Conservation (phyloP, 2,797 vertebrate genomes). For the Holocentrus rufus region DNA sequence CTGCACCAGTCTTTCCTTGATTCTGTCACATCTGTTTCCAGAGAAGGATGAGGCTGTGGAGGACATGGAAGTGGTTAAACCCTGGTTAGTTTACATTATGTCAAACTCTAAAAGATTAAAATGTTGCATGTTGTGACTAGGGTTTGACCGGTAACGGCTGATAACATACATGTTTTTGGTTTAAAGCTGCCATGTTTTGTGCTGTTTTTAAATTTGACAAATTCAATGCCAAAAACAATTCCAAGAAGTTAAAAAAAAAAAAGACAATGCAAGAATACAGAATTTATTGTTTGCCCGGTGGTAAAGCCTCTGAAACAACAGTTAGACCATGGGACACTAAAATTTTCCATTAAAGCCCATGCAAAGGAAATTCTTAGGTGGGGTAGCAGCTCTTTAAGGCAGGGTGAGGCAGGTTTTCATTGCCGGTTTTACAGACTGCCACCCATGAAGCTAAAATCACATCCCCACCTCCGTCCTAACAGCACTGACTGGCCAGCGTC, state of each 20-base stretch:
- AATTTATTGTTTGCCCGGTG: no score
- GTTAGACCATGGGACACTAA: no score
- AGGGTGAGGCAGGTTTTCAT: background rate
- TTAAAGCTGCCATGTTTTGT: no score
- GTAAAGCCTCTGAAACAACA: no score
- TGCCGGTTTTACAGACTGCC: background rate
- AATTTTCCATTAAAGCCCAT: no score
- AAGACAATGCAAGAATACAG: no score
- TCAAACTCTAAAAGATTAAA: background rate
- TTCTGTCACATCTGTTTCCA: slow-evolving; percentile 72
- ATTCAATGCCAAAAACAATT: no score
- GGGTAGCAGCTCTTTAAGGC: background rate
- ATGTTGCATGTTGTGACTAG: background rate
- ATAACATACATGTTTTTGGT: no score
- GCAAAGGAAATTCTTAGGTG: background rate
- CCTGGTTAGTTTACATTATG: background rate
- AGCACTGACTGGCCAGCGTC: background rate
- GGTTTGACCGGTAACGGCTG: no score
- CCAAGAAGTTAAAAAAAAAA: no score
- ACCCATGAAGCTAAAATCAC: background rate
- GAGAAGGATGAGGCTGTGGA: slow-evolving; percentile 75
- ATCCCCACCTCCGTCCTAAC: background rate
- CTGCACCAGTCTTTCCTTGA: slow-evolving; percentile 50
- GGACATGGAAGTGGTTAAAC: slow-evolving; percentile 16
- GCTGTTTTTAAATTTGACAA: no score